Evolutionary conservation across 53 echinoderm and acorn worm species (phyloP).

Genomic region (Apostichopus leukothele): DNA sequence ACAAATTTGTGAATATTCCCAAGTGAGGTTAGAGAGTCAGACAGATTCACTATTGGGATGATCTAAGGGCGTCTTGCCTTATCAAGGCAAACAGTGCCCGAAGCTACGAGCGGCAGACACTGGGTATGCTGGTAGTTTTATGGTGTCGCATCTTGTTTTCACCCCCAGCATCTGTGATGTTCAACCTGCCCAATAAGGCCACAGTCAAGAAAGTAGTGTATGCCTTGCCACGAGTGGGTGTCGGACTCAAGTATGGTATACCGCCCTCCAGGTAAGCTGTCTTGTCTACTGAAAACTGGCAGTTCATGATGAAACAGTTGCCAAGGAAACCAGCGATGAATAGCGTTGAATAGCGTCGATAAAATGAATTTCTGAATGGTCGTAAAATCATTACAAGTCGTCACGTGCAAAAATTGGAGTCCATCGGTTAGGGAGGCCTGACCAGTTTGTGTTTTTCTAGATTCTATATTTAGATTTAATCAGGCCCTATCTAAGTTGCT

Average conservation of each 20-base stretch:
- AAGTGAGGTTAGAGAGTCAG: neutral
- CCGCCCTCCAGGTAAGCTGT: constrained; percentile 88
- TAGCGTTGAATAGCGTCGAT: too few relatives aligned
- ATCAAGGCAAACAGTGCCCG: constrained; percentile 22
- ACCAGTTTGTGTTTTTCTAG: too few relatives aligned
- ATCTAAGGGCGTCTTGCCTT: constrained; percentile 25
- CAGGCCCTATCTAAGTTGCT: too few relatives aligned
- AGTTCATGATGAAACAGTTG: too few relatives aligned
- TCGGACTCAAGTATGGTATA: constrained; percentile 98
- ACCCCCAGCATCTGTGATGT: constrained; percentile 90
- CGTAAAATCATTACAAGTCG: too few relatives aligned
- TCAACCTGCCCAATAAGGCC: constrained; percentile 95
- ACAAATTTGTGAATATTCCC: constrained; percentile 43
- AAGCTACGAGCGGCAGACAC: neutral
- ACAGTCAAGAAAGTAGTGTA: constrained; percentile 99
- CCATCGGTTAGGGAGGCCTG: too few relatives aligned
- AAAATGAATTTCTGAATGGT: too few relatives aligned
- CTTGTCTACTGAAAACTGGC: too few relatives aligned
- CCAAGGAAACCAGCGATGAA: too few relatives aligned
- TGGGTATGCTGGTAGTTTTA: constrained; percentile 2
- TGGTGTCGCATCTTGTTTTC: constrained; percentile 30
- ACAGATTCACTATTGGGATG: constrained; percentile 2
- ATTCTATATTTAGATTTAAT: too few relatives aligned
- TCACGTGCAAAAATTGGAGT: too few relatives aligned
- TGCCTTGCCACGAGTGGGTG: constrained; percentile 94